phyloP scores from a whole-genome alignment of 2,888 invertebrate species.

The Macaria notata region DNA sequence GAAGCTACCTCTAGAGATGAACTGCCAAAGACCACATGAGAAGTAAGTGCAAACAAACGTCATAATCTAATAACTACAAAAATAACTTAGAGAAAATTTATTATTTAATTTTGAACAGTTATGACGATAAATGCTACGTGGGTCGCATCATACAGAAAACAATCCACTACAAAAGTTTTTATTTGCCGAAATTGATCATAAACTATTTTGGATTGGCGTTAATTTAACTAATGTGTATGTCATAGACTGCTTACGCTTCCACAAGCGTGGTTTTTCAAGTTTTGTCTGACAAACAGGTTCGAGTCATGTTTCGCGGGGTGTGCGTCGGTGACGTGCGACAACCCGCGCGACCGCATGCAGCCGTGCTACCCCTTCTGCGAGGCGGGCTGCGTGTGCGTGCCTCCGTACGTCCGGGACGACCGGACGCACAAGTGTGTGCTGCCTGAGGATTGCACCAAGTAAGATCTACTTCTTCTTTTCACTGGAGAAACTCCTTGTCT shows the following conservation, averaged over 20 bases:
- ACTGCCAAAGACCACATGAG: constrained; percentile 68
- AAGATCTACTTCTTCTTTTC: constrained; percentile 23
- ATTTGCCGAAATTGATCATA: too few species aligned
- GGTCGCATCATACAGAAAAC: too few species aligned
- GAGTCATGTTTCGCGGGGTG: constrained; percentile 74
- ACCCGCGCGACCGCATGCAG: constrained; percentile 70
- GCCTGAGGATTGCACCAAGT: constrained; percentile 75
- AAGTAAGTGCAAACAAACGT: constrained; percentile 29
- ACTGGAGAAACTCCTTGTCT: too few species aligned
- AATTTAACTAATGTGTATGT: too few species aligned
- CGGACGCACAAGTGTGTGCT: constrained; percentile 75
- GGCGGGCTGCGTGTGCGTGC: constrained; percentile 68
- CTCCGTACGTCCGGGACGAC: constrained; percentile 71
- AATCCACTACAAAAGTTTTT: too few species aligned
- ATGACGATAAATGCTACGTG: too few species aligned
- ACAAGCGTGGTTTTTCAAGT: too few species aligned
- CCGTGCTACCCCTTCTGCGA: constrained; percentile 78
- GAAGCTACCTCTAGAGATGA: constrained; percentile 52
- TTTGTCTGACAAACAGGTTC: constrained; percentile 42
- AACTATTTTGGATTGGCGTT: too few species aligned
- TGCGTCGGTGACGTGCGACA: constrained; percentile 72
- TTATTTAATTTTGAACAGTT: too few species aligned
- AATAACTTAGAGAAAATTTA: too few species aligned
- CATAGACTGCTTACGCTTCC: too few species aligned
- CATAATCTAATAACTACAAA: too few species aligned